These are phyloP conservation scores for Monopterus albus DNA, from an alignment of 2,113 vertebrate species.

Conservation along the genomic window DNA sequence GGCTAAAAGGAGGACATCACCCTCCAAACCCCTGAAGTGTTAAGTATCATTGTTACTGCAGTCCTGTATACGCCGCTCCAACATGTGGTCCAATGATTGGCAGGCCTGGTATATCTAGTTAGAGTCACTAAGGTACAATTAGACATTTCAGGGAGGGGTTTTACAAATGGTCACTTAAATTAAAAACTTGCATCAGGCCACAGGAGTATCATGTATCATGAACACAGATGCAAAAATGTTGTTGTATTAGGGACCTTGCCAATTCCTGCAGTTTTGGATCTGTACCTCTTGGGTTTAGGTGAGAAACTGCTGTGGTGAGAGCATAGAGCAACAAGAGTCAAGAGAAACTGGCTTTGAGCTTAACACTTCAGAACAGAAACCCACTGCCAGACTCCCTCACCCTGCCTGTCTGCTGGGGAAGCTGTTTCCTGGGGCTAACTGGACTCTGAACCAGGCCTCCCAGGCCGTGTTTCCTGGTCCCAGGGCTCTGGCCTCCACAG, in stretches of 20 bases:
- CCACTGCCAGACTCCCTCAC: slow-evolving; percentile 48
- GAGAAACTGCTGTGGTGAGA: slow-evolving; percentile 10
- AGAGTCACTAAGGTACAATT: background rate
- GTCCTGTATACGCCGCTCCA: background rate
- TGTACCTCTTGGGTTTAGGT: background rate
- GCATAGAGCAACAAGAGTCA: slow-evolving; percentile 7
- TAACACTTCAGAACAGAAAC: slow-evolving; percentile 46
- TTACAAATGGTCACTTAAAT: background rate
- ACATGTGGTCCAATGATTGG: background rate
- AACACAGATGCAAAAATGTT: background rate
- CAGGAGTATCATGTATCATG: background rate
- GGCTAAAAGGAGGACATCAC: background rate
- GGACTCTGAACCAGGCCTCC: slow-evolving; percentile 57
- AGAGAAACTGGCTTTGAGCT: slow-evolving; percentile 37
- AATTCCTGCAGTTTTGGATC: background rate
- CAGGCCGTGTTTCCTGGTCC: slow-evolving; percentile 73
- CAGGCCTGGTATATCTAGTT: background rate
- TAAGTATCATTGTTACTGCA: background rate
- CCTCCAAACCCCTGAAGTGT: background rate
- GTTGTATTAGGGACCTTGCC: background rate
- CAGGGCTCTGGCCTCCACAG: slow-evolving; percentile 47
- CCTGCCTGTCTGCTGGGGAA: slow-evolving; percentile 38
- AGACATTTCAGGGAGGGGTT: background rate
- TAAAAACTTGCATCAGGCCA: background rate
- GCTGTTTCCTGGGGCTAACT: slow-evolving; percentile 66